Base-by-base conservation (phyloP, 1,140 invertebrate species). In the Nasonia vitripennis region DNA sequence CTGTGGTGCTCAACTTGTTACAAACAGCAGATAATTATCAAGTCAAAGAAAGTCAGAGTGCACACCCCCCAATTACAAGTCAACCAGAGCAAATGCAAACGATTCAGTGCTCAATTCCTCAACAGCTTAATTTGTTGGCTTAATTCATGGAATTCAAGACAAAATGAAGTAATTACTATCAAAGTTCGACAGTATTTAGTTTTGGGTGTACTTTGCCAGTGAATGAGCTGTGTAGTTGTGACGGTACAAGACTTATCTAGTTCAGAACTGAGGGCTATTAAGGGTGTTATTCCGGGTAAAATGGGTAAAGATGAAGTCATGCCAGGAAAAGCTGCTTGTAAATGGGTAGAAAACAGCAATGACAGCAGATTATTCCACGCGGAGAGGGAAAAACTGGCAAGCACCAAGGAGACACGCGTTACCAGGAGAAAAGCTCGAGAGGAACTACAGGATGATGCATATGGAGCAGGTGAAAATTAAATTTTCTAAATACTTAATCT, bases 251-350 rank as follows among this genome's bases (percentile, higher is more conserved):
- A 45, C 41, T 45, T 45, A 45, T 45, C 41, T 45, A 45, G 41
- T 45, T 92, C 89, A 84, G 94, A 94, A 93, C 94, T 88, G 87
- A 93, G 88, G 91, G 96, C 96, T 0, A 91, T 96, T 4, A 96
- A 97, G 89, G 92, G 94, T 41, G 92, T 93, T 10, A 87, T 93
- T 89, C 87, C 93, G 7, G 90, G 78, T 74, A 81, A 87, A 11
- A 92, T 96, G 55, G 96, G 98, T 92, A 94, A 95, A 27, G n/a
- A n/a, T n/a, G n/a, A n/a, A n/a, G n/a, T n/a, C n/a, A n/a, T n/a
- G n/a, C n/a, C n/a, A n/a, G n/a, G n/a, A n/a, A n/a, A n/a, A n/a
- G n/a, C n/a, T n/a, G n/a, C n/a, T n/a, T n/a, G n/a, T n/a, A n/a
- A n/a, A n/a, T n/a, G n/a, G n/a, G n/a, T n/a, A n/a, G n/a, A n/a